Evolutionary conservation across 2,888 invertebrate species (phyloP), one percentile per base, ranked within the genome.

Genomic region (Ischnus inquisitorius): DNA sequence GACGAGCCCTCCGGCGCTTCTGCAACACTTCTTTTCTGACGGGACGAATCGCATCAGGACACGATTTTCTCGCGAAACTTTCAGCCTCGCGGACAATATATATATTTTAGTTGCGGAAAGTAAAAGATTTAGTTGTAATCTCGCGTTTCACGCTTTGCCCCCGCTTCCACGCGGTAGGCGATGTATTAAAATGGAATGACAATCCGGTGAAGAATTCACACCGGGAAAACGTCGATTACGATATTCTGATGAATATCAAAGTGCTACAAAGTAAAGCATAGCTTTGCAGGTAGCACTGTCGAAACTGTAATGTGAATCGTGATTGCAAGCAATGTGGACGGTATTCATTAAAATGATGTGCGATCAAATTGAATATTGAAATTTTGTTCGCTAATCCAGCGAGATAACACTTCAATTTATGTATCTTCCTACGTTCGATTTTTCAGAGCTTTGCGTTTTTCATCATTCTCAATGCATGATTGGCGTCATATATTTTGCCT

Each of bases 11-110:
- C 19, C 51, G 75, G 81, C 81, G n/a, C 48, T 64, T 48, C 54
- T 25, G 14, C 25, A n/a, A 60, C 75, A 81, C 64, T 81, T 69
- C 19, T 48, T 81, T 76, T 69, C 81, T 43, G 43, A 34, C 34
- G 34, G 39, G 51, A 41, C 19, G 39, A 75, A 81, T 81, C 75
- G 62, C 68, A 75, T 75, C 75, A 75, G 19, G 25, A 34, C 69
- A 14, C 80, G 68, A 81, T 75, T 81, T 81, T 51, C 41, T 69
- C 62, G 80, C 14, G 10, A 43, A 81, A 81, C 28, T 79, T 81
- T 81, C 51, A 6, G 28, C 60, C 25, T 60, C 60, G 14, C 12
- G 12, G 60, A 79, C 19, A 65, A 5, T 65, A 46, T 25, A 41
- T 2, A 60, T 57, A 28, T 14, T 46, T 2, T 2, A 62, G 39